phyloP scores from a whole-genome alignment of 2,888 invertebrate genomes.

The Penaeus monodon region DNA sequence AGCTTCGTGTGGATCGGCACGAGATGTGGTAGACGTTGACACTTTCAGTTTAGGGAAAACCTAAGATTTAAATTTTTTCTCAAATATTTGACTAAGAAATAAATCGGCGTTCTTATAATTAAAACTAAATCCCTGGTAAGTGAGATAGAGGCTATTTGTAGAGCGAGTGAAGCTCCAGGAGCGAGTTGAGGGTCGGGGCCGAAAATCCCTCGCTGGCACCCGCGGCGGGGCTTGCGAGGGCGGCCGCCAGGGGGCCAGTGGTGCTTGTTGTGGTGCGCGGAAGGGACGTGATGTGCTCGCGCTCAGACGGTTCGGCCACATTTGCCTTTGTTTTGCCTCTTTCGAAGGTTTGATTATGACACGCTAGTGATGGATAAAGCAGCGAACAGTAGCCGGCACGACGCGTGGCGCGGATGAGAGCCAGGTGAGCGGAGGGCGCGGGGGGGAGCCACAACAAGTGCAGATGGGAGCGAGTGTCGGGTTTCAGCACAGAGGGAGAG shows the following conservation, averaged over 20 bases:
- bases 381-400: background rate
- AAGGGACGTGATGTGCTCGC: background rate
- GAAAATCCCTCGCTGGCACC: background rate
- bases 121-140: too few relatives aligned
- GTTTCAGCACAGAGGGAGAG: conserved; percentile 1
- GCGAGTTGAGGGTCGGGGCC: too few relatives aligned
- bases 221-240: background rate
- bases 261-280: conserved; percentile 21
- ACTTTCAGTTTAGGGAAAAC: background rate
- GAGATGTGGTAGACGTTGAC: background rate
- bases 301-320: background rate
- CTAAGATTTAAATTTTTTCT: too few relatives aligned
- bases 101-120: too few relatives aligned
- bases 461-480: conserved; percentile 21
- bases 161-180: too few relatives aligned
- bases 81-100: too few relatives aligned
- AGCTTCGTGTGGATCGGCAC: background rate
- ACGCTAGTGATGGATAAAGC: conserved; percentile 26
- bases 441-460: conserved; percentile 17
- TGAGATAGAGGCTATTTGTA: too few relatives aligned
- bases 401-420: conserved; percentile 4
- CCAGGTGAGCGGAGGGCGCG: background rate
- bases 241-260: conserved; percentile 26
- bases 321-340: conserved; percentile 5
- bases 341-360: conserved; percentile 8